These are phyloP conservation scores for Hydrolagus colliei DNA, from an alignment of 2,797 vertebrate species.

Conservation along the genomic window DNA sequence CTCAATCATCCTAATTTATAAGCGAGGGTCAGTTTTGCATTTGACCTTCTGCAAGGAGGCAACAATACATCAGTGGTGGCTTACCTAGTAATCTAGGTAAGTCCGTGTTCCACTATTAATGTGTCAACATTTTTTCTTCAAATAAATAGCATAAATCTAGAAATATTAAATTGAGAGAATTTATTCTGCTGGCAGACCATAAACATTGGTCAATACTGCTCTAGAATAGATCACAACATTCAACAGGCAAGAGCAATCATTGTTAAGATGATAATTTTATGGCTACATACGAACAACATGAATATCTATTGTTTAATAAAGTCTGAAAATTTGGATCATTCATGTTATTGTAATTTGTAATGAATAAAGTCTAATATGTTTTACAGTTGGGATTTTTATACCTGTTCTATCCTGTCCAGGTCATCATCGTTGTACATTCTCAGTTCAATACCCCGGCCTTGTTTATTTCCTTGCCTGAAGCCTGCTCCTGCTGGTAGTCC, in stretches of 20 bases:
- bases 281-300: not conserved
- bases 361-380: not conserved
- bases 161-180: no score
- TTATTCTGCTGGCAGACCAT: no score
- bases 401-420: conserved; percentile 86
- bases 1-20: not conserved
- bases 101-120: no score
- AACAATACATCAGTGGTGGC: not conserved
- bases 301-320: not conserved
- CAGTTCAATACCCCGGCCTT: conserved; percentile 63
- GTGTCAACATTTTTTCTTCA: no score
- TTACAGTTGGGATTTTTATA: conserved; percentile 38
- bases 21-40: not conserved
- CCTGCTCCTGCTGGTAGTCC: conserved; percentile 73
- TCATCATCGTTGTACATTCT: conserved; percentile 83
- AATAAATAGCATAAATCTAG: no score
- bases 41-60: not conserved
- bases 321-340: not conserved
- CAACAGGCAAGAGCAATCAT: no score
- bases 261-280: not conserved
- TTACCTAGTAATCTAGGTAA: no score
- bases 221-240: no score
- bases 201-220: no score
- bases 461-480: conserved; percentile 73
- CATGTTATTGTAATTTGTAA: not conserved